Evolutionary conservation across 2,888 invertebrate species (phyloP).

Genomic region (Mimachlamys varia): DNA sequence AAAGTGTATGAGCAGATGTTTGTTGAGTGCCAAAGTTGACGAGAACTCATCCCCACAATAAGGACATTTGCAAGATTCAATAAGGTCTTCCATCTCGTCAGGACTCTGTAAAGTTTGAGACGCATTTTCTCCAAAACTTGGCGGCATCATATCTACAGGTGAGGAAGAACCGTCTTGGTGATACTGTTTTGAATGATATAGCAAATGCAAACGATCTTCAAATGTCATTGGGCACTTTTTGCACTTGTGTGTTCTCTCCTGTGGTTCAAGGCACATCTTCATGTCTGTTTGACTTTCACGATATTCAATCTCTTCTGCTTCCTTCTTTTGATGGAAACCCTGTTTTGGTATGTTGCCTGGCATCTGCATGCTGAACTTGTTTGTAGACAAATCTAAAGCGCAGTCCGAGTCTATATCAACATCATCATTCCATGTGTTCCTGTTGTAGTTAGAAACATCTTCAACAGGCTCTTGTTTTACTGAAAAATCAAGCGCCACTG

Average conservation of each 20-base stretch:
- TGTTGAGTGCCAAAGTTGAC: constrained; percentile 36
- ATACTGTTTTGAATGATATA: constrained; percentile 9
- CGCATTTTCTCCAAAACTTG: constrained; percentile 32
- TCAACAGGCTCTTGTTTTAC: background rate
- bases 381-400: constrained; percentile 13
- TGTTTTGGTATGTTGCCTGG: background rate
- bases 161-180: background rate
- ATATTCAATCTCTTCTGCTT: background rate
- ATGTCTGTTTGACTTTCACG: background rate
- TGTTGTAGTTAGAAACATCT: background rate
- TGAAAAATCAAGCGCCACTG: background rate
- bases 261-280: background rate
- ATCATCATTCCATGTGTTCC: background rate
- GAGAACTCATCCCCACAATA: constrained; percentile 25
- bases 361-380: background rate
- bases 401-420: background rate
- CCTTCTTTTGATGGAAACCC: background rate
- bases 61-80: constrained; percentile 37
- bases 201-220: background rate
- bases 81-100: constrained; percentile 20
- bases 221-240: constrained; percentile 13
- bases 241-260: background rate
- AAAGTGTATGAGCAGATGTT: constrained; percentile 41
- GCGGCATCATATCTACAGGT: background rate
- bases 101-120: background rate